Percentiles rank a stretch among this genome's conserved stretches.
Evolutionary conservation across 2,797 vertebrate species (phyloP).

Genomic region (Myotis findleyi): DNA sequence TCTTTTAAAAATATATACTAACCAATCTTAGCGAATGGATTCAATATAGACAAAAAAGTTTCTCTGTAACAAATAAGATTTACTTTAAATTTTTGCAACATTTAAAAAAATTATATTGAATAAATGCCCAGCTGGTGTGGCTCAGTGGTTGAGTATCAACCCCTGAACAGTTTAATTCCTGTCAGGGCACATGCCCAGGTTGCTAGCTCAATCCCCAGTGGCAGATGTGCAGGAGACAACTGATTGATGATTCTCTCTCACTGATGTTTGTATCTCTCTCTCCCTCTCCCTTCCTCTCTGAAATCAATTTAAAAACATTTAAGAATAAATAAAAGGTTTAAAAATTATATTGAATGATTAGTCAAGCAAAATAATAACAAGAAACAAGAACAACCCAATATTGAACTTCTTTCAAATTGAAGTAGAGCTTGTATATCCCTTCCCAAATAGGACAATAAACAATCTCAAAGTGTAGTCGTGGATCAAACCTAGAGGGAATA

Average conservation of each 20-base stretch:
- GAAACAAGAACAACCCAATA: background rate
- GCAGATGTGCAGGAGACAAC: no score
- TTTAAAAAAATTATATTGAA: background rate
- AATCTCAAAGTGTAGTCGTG: background rate
- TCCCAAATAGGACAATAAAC: background rate
- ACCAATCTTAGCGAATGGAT: background rate
- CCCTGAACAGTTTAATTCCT: no score
- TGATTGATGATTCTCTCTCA: no score
- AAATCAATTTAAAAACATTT: no score
- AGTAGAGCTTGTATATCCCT: background rate
- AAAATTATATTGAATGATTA: background rate
- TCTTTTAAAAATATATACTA: background rate
- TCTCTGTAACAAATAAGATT: background rate
- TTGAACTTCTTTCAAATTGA: background rate
- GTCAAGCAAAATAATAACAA: background rate
- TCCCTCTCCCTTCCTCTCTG: no score
- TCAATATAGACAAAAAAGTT: background rate
- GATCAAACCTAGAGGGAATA: background rate
- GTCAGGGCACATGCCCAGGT: no score
- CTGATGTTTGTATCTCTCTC: no score
- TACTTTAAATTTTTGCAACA: background rate
- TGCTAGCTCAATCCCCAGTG: no score
- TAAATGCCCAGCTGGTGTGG: background rate
- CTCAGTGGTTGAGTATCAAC: no score
- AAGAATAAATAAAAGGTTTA: background rate